Conservation (phyloP, 1,140 invertebrate genomes). For the Pseudachorutes palmiensis region DNA sequence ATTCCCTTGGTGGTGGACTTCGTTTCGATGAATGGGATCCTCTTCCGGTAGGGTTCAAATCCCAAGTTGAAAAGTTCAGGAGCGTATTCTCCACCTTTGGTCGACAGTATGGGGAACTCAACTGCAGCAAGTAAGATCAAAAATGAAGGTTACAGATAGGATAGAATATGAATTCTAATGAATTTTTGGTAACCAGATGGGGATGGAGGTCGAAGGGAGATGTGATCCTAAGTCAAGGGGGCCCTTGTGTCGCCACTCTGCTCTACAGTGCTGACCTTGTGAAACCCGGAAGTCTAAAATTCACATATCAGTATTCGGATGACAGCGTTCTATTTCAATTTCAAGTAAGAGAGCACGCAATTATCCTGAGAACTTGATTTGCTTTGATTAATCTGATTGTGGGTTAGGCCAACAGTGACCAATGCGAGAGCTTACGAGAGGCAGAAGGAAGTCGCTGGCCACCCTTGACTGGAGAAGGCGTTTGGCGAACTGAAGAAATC, state of each 20-base stretch:
- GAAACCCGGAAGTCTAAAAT: conserved; percentile 46
- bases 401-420: conserved; percentile 48
- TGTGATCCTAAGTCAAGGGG: conserved; percentile 42
- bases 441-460: conserved; percentile 46
- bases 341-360: conserved; percentile 41
- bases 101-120: conserved; percentile 38
- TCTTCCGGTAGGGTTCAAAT: conserved; percentile 46
- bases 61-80: conserved; percentile 44
- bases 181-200: no score
- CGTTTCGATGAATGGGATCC: conserved; percentile 48
- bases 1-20: conserved; percentile 50
- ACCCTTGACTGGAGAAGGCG: conserved; percentile 45
- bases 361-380: neutral
- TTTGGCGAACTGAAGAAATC: conserved; percentile 46
- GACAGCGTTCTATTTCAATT: conserved; percentile 49
- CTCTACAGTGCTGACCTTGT: conserved; percentile 50
- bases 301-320: conserved; percentile 50
- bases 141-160: no score
- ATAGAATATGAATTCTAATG: no score
- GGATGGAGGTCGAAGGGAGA: conserved; percentile 45
- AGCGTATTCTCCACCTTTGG: conserved; percentile 40
- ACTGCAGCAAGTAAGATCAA: conserved; percentile 40
- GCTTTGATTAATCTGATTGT: conserved; percentile 5
- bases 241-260: conserved; percentile 47
- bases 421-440: conserved; percentile 46